Evolutionary conservation across 2,113 vertebrate species (phyloP).

Genomic region (Periophthalmus modestus): DNA sequence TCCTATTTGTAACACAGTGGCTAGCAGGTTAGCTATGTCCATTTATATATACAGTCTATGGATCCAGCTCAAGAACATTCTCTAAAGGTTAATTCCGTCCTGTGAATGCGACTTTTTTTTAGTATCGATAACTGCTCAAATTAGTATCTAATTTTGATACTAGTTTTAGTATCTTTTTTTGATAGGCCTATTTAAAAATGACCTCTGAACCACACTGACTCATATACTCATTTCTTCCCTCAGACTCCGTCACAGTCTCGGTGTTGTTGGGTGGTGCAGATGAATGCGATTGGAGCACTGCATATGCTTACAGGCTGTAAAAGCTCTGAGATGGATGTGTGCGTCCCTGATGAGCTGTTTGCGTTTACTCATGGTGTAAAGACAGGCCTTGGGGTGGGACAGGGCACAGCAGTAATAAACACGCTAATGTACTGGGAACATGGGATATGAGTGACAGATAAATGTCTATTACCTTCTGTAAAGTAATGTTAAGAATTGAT

Average conservation of each 20-base stretch:
- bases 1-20: too few relatives aligned
- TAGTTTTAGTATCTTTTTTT: too few relatives aligned
- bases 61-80: too few relatives aligned
- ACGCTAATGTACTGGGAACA: background rate
- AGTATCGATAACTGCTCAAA: too few relatives aligned
- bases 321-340: slow-evolving; percentile 16
- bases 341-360: slow-evolving; percentile 16
- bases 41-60: too few relatives aligned
- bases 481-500: background rate
- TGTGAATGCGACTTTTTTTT: too few relatives aligned
- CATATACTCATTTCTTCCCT: background rate
- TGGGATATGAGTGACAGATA: too few relatives aligned
- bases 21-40: too few relatives aligned
- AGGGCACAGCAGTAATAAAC: slow-evolving; percentile 2
- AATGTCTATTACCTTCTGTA: background rate
- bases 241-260: background rate
- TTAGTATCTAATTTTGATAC: too few relatives aligned
- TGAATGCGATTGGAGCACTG: slow-evolving; percentile 2
- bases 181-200: too few relatives aligned
- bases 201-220: background rate
- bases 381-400: slow-evolving; percentile 5
- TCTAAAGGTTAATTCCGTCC: too few relatives aligned
- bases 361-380: slow-evolving; percentile 21
- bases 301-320: slow-evolving; percentile 11
- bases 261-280: background rate